These are phyloP conservation scores for Wasmannia auropunctata DNA, from an alignment of 1,140 invertebrate genomes.

Conservation along the genomic window DNA sequence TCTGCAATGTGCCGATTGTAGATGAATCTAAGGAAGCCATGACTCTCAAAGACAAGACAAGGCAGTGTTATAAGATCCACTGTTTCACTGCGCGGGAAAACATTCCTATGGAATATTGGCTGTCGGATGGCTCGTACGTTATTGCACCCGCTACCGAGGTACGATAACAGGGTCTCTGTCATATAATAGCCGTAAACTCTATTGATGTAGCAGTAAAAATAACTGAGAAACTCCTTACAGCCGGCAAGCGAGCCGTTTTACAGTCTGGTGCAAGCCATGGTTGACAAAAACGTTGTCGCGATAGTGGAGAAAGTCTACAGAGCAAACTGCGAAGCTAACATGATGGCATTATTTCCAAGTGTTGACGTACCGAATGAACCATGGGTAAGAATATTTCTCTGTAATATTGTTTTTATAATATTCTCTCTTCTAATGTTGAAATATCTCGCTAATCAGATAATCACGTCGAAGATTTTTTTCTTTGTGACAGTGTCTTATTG, in stretches of 20 bases:
- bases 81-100: slow-evolving; percentile 58
- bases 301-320: slow-evolving; percentile 68
- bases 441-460: not conserved
- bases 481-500: slow-evolving; percentile 66
- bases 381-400: slow-evolving; percentile 66
- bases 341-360: slow-evolving; percentile 70
- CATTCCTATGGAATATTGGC: slow-evolving; percentile 63
- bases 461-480: slow-evolving; percentile 12
- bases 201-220: not conserved
- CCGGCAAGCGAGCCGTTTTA: slow-evolving; percentile 60
- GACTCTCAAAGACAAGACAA: slow-evolving; percentile 49
- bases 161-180: not conserved
- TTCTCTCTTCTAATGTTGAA: no score
- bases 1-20: not conserved
- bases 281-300: slow-evolving; percentile 60
- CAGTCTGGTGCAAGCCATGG: slow-evolving; percentile 69
- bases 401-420: no score
- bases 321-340: slow-evolving; percentile 54
- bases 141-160: slow-evolving; percentile 60
- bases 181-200: not conserved
- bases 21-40: slow-evolving; percentile 59
- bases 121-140: slow-evolving; percentile 44
- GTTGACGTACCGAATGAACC: slow-evolving; percentile 64
- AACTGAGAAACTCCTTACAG: slow-evolving; percentile 8
- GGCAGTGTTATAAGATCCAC: slow-evolving; percentile 62